Evolutionary conservation across 2,888 invertebrate species (phyloP), one percentile per base, ranked within the genome.

Genomic region (Graphium colonna): DNA sequence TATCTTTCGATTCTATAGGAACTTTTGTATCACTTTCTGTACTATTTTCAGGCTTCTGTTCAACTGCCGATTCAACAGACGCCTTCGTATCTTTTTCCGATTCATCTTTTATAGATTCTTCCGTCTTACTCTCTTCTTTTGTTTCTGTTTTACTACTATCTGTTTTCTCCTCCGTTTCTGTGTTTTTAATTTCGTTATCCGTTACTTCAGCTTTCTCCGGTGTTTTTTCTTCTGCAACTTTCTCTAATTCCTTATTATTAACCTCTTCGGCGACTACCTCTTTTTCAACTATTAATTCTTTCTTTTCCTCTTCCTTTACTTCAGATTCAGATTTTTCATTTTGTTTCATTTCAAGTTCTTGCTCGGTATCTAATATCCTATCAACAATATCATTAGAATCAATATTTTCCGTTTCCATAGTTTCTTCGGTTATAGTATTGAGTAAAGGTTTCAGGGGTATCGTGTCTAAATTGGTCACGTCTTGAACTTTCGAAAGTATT

Each of bases 401-500:
- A 45, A 63, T 65, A 62, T 80, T 84, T 53, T 84, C 85, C 8
- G 76, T 74, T 64, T 85, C 84, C 75, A 83, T 80, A 0, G 73
- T 68, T 67, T 86, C 86, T 67, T 86, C 86, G 9, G 75, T 68
- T 58, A 85, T 87, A 10, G 82, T 67, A 55, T 79, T 79, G 5
- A 85, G 69, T 60, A 84, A 58, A 1, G 85, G 80, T 62, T 86
- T 87, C 7, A 82, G 58, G 13, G 84, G 76, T 44, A 87, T 82
- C 46, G 71, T 85, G 54, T 82, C 82, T 53, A 87, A 71, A 60
- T 84, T 85, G 3, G 88, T 88, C 28, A 89, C 86, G 64, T 84
- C 76, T 60, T 88, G 79, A 4, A 90, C 88, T 64, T 89, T 90
- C 0, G 84, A 85, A 16, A 90, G 60, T 52, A 90, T 87, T 60